Evolutionary conservation across 2,888 invertebrate genomes (phyloP), one percentile per base, ranked within the genome.

Genomic region (Apodemia mormo): DNA sequence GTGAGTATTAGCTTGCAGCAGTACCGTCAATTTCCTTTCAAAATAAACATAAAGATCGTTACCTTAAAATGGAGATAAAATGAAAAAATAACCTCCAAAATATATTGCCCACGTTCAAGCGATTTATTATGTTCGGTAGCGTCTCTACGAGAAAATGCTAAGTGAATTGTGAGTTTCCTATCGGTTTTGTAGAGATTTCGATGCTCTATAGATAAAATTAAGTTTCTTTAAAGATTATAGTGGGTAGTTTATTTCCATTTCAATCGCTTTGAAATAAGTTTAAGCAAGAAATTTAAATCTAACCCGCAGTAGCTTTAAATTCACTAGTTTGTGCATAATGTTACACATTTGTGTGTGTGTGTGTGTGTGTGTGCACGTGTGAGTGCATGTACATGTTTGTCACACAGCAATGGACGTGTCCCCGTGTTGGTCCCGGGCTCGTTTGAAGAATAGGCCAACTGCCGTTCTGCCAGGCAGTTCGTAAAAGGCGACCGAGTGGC

Each of bases 91-190:
- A 58, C 12, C 58, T 58, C 5, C 30, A 10, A 58, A 58, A 58
- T 58, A 30, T 33, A 58, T 58, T 33, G 58, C 58, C 58, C 30
- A 58, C 58, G 58, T 58, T 58, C 12, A 12, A 58, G 30, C 33
- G 58, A 58, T 58, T 58, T 58, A 58, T 58, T 58, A 58, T 58
- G 30, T 58, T 58, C 58, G 12, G 12, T 29, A 33, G 58, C 58
- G 58, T 58, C 49, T 58, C 30, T 30, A 30, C 5, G 10, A 58
- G 58, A 58, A 58, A 58, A 58, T 58, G 58, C 58, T 58, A 58
- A 58, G 58, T 58, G 30, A 58, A 58, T 58, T 58, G 58, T 58
- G 58, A 58, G 58, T 58, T 30, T 58, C 10, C 58, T 58, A 58
- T 58, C 58, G 58, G 58, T 58, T 58, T 58, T 30, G 29, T 58